Percentiles rank a stretch among this genome's conserved stretches.
phyloP scores from a whole-genome alignment of 2,888 invertebrate genomes.

The Omphaloscelis lunosa region DNA sequence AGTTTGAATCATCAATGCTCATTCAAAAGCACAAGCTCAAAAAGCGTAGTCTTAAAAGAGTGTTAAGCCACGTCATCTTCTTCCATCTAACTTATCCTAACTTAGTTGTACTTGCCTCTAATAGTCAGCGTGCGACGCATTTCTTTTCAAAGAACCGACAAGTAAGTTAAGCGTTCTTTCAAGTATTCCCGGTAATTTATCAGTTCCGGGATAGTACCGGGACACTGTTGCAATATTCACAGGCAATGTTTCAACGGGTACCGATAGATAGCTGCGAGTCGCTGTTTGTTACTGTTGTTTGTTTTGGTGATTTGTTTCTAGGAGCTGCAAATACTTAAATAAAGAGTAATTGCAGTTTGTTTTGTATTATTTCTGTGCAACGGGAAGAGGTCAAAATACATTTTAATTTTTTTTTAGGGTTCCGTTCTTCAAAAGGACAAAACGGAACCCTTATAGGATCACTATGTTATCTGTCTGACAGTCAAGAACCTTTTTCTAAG shows the following conservation, averaged over 20 bases:
- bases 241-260: conserved; percentile 29
- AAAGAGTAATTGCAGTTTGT: conserved; percentile 29
- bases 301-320: conserved; percentile 49
- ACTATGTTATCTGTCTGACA: too few species aligned
- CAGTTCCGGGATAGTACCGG: conserved; percentile 22
- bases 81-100: conserved; percentile 44
- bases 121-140: conserved; percentile 31
- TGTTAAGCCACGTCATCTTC: conserved; percentile 33
- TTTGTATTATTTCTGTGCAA: background rate
- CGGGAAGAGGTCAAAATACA: too few species aligned
- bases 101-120: conserved; percentile 51
- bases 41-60: conserved; percentile 16
- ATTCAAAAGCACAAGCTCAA: background rate
- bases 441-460: too few species aligned
- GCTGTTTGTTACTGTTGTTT: conserved; percentile 14
- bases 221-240: conserved; percentile 55
- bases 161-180: conserved; percentile 57
- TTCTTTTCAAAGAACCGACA: conserved; percentile 45
- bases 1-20: background rate
- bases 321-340: conserved; percentile 28
- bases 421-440: too few species aligned
- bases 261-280: conserved; percentile 28
- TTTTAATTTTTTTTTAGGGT: too few species aligned
- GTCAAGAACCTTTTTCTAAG: too few species aligned
- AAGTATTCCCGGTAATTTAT: conserved; percentile 45